Base-by-base conservation (phyloP, 2,797 vertebrate species). In the Danio kyathit region DNA sequence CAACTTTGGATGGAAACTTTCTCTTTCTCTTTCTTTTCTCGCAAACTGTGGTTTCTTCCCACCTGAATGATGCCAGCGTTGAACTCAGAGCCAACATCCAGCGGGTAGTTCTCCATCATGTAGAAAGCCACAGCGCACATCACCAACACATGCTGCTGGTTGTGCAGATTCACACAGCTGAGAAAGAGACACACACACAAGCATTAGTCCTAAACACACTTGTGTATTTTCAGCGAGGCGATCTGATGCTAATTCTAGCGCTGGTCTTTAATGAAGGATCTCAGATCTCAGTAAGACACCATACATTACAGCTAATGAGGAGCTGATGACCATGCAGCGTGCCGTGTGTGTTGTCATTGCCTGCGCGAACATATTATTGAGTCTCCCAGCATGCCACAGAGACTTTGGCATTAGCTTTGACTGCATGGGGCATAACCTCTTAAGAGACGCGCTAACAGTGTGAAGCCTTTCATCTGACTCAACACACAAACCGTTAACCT, bases 91-190 rank as follows among this genome's bases (percentile, higher is more conserved):
- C 97, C 98, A 1, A 99, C 97, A 81, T 99, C 98, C 86, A 97
- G 92, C 6, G 97, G 97, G 79, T 99, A 99, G 90, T 99, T 99
- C 92, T 99, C 98, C 0, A 99, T 97, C 94, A 99, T 94, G 92
- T 99, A 99, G 91, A 99, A 99, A 0, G 98, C 97, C 21, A 97
- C 94, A 10, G 98, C 97, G 12, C 98, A 98, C 96, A 98, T 99
- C 52, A 99, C 96, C 90, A 99, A 90, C 86, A 99, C 96, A 9
- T 99, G 98, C 92, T 99, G 97, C 89, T 99, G 97, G 93, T 98
- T 99, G 78, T 99, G 98, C 40, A 96, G 86, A 80, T 96, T 97
- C 83, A 98, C 96, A 82, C 97, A 99, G 88, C 98, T 99, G 65
- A 82, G 41, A 83, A 1, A 80, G 11, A 79, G 17, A 77, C 44